phyloP scores from a whole-genome alignment of 2,888 invertebrate genomes.

The Mythimna vitellina region DNA sequence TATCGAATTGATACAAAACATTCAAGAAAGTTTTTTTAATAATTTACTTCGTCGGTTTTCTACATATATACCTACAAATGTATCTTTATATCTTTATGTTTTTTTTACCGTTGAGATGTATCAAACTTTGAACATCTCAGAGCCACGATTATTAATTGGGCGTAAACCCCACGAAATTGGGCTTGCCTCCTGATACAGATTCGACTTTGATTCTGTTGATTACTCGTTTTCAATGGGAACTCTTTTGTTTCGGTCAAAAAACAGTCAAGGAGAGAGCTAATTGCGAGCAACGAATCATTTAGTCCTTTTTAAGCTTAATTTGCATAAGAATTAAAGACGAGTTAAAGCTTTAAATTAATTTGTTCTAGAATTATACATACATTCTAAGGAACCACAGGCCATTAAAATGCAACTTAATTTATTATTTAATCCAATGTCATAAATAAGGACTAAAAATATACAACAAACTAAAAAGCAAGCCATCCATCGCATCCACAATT shows the following conservation, averaged over 20 bases:
- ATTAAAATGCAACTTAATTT: slow-evolving; percentile 28
- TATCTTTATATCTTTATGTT: too few species aligned
- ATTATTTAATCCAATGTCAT: slow-evolving; percentile 22
- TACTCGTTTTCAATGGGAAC: slow-evolving; percentile 65
- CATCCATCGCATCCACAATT: slow-evolving; percentile 69
- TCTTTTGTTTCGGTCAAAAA: slow-evolving; percentile 61
- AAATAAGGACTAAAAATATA: slow-evolving; percentile 48
- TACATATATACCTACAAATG: not conserved
- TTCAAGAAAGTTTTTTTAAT: not conserved
- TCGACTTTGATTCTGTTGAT: slow-evolving; percentile 73
- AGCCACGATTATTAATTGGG: slow-evolving; percentile 84
- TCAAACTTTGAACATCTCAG: slow-evolving; percentile 66
- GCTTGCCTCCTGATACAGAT: slow-evolving; percentile 69
- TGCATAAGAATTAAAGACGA: not conserved
- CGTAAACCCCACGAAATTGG: slow-evolving; percentile 79
- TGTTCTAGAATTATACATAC: not conserved
- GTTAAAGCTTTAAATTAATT: not conserved
- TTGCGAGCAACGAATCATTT: slow-evolving; percentile 29
- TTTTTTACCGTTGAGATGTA: slow-evolving; percentile 7
- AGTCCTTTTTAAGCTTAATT: slow-evolving; percentile 8
- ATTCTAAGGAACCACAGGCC: not conserved
- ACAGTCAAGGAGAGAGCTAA: slow-evolving; percentile 53
- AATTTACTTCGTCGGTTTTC: not conserved
- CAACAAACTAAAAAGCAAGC: slow-evolving; percentile 57
- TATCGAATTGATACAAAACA: not conserved